Base-by-base conservation (phyloP, 2,113 vertebrate genomes). In the Hyla sarda region DNA sequence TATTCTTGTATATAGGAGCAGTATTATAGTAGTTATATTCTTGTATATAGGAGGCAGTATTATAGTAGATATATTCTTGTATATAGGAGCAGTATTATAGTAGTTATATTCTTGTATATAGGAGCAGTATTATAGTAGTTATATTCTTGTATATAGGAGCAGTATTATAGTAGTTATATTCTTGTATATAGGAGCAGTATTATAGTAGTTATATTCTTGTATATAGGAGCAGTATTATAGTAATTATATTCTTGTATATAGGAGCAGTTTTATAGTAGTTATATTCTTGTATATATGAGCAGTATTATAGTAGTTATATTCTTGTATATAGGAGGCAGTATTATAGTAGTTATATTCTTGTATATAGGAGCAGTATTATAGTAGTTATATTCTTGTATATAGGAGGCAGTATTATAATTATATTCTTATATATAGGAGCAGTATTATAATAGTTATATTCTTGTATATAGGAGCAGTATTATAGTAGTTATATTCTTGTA, bases 191-290 rank as follows among this genome's bases (percentile, higher is more conserved):
- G 56, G 23, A 12, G 56, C 23, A 60, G 23, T 25, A 60, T 60
- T 60, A 60, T 60, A 60, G 56, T 60, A 60, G 56, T n/a, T 60
- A 60, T 60, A 60, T 60, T 60, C 56, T 25, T 25, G 56, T 60
- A 60, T 14, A 60, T 25, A 25, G 56, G n/a, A 13, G n/a, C 10
- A 30, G 13, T 65, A 30, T 30, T 14, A 28, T 30, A 65, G 60
- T 65, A 65, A 3, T 65, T 65, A 65, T 65, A 65, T 65, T 65
- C 60, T 65, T 65, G 60, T 65, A 65, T 4, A 65, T 30, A 30
- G 60, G 25, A 5, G 60, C 25, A 65, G 13, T 65, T 30, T 65
- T 60, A 60, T 25, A 60, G 56, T 25, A 60, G n/a, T 56, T 56
- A 60, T 60, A 48, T 60, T 60, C 56, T 10, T 60, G n/a, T 25